Base-by-base conservation (phyloP, 2,113 vertebrate species). In the Actenoides lindsayi region DNA sequence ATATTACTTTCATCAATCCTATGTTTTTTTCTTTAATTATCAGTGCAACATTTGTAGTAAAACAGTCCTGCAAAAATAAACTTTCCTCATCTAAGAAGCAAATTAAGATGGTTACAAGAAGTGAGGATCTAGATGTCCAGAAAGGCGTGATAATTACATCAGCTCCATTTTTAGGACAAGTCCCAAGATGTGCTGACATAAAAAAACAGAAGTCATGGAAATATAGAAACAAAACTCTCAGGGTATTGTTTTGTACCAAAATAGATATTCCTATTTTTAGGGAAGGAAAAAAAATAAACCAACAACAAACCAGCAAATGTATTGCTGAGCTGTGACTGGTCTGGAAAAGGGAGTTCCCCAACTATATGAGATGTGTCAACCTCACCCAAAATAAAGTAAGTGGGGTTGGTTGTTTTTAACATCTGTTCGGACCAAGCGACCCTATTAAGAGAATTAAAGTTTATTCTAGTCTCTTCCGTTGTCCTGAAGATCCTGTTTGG, bases 121-220 rank as follows among this genome's bases (percentile, higher is more conserved):
- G 27, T 3, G 19, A 57, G 50, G n/a, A 37, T 35, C 57, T 39
- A 23, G 2, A 91, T 53, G 42, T 20, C 46, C 67, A 89, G 60
- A 95, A 70, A 87, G 78, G 3, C 37, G 39, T 3, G 16, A 62
- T 56, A 75, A 81, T 44, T 75, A 20, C 14, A 73, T 76, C 60
- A 82, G 57, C 13, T 80, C 25, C 28, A 56, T 50, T 82, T 73
- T 90, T 57, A 88, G 46, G 25, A 64, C 30, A 83, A 77, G 76
- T 30, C 51, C 41, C 83, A 86, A 73, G 51, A 70, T 65, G 35
- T 8, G 23, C 50, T 75, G 48, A 60, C 60, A 62, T 18, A 48
- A 74, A 81, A 87, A 62, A 88, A 64, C 33, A 97, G 51, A 93
- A 96, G 68, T 78, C 30, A 81, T 78, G 51, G 93, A 95, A 92